Evolutionary conservation across 2,888 invertebrate species (phyloP).

Genomic region (Agapostemon virescens): DNA sequence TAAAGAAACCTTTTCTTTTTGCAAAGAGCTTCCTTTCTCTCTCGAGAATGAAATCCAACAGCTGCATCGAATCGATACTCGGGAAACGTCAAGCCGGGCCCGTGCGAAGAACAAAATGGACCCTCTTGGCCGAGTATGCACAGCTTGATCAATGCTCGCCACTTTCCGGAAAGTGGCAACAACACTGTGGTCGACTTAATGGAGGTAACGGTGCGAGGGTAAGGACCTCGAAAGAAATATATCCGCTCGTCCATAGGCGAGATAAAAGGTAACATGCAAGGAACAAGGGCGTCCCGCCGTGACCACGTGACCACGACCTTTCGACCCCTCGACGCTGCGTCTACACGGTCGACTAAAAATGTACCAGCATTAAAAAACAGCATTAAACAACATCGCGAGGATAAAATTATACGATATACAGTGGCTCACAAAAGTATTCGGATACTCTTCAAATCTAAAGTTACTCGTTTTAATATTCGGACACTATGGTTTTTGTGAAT

Average conservation of each 20-base stretch:
- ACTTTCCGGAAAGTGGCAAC: slow-evolving; percentile 42
- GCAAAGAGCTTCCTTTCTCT: background rate
- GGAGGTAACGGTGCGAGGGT: slow-evolving; percentile 54
- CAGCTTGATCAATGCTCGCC: slow-evolving; percentile 56
- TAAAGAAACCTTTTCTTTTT: background rate
- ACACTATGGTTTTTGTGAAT: no score
- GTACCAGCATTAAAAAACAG: background rate
- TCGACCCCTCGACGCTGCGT: slow-evolving; percentile 44
- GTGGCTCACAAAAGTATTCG: no score
- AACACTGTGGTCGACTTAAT: slow-evolving; percentile 51
- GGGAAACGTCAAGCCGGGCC: background rate
- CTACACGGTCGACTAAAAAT: background rate
- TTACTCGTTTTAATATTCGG: no score
- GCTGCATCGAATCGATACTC: slow-evolving; percentile 9
- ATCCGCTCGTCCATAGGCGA: slow-evolving; percentile 25
- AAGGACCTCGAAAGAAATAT: slow-evolving; percentile 56
- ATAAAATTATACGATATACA: background rate
- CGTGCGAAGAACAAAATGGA: slow-evolving; percentile 16
- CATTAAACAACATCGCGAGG: no score
- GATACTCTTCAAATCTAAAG: no score
- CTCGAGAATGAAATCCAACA: background rate
- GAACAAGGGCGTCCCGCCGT: slow-evolving; percentile 13
- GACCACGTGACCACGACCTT: slow-evolving; percentile 29
- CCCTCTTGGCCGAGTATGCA: slow-evolving; percentile 14
- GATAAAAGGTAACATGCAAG: slow-evolving; percentile 46